Conservation (phyloP, 1,140 invertebrate species). For the Drosophila repletoides region DNA sequence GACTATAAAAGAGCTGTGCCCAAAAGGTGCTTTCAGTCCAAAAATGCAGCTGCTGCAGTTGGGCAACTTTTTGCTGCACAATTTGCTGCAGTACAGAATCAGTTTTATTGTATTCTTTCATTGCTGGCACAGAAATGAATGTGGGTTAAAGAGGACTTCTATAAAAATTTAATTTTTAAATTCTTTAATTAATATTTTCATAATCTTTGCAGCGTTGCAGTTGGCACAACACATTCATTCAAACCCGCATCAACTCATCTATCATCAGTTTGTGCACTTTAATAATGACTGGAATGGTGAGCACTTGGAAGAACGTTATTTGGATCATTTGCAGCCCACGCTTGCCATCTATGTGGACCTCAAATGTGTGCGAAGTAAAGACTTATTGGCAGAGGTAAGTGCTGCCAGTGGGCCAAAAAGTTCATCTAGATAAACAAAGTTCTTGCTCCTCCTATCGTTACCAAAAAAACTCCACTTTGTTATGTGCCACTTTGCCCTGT, state of each 20-base stretch:
- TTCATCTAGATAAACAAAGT: too few species aligned
- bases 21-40: not conserved
- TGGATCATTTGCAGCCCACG: slow-evolving; percentile 50
- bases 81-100: slow-evolving; percentile 57
- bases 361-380: slow-evolving; percentile 33
- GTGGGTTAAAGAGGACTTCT: not conserved
- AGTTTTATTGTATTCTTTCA: slow-evolving; percentile 62
- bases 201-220: slow-evolving; percentile 29
- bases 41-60: slow-evolving; percentile 58
- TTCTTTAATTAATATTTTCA: not conserved
- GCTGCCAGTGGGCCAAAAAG: too few species aligned
- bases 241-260: slow-evolving; percentile 36
- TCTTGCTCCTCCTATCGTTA: too few species aligned
- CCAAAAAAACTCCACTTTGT: too few species aligned
- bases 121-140: slow-evolving; percentile 65
- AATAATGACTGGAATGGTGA: slow-evolving; percentile 19
- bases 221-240: slow-evolving; percentile 34
- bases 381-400: slow-evolving; percentile 48
- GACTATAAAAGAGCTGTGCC: slow-evolving; percentile 39
- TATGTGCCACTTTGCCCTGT: too few species aligned
- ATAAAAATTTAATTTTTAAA: not conserved
- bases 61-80: slow-evolving; percentile 65
- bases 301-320: slow-evolving; percentile 44
- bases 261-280: slow-evolving; percentile 59
- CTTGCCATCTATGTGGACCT: slow-evolving; percentile 67